Base-by-base conservation (phyloP, 2,797 vertebrate species). In the Tangara arthus region DNA sequence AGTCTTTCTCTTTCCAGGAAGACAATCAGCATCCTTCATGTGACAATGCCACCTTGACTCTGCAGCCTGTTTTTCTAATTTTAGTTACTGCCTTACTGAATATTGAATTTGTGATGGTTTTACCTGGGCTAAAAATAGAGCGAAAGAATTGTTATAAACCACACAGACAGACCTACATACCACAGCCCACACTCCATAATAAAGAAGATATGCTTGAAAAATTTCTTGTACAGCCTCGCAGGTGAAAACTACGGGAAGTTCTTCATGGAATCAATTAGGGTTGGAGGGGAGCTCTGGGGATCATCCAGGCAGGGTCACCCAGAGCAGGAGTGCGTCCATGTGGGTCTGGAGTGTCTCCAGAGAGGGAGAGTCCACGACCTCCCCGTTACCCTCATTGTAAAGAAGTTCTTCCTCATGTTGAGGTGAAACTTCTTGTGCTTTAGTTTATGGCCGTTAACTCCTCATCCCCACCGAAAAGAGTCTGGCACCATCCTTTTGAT, bases 1-100 rank as follows among this genome's bases (percentile, higher is more conserved):
- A 32, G 39, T 32, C 17, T 84, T 85, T 65, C n/a, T 70, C 70
- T 63, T 87, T 82, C 56, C 42, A 85, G 44, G 71, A 77, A 70
- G 63, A 91, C 71, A 76, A 85, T 5, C 6, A 66, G 57, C 59
- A 42, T 50, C 35, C 55, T 76, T 69, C 59, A 42, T 8, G 30
- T 23, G 49, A 34, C 20, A 84, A 72, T 19, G 22, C 42, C 59
- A 84, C 59, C 10, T 5, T 16, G 27, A 70, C 53, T 63, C 16
- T 12, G 60, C 63, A 65, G 32, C 60, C 52, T 44, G 3, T n/a
- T 79, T 73, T 73, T 64, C 69, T 66, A 22, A 66, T 56, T 77
- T 77, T 63, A 88, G 44, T 71, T 64, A 53, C 71, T 30, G 64
- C 63, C 71, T 76, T 28, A 59, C 60, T 9, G 26, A 94, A 61